A percentile compares a stretch with the other conserved stretches of the same genome.
Evolutionary conservation across 1,140 invertebrate genomes (phyloP).

Genomic region (Drosophila kepulauana): DNA sequence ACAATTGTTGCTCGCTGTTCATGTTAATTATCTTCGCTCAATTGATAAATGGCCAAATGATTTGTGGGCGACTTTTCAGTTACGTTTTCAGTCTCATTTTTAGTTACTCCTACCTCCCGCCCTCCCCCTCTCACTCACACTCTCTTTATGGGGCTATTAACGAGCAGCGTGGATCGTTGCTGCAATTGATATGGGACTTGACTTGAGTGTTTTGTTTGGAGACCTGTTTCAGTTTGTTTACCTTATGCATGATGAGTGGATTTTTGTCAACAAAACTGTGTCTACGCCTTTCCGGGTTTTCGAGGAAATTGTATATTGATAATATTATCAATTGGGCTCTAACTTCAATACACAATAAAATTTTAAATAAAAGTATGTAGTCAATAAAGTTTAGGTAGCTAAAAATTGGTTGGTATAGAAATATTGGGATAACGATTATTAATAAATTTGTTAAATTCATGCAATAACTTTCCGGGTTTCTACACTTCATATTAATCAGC

Average conservation of each 20-base stretch:
- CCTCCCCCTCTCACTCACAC: neutral
- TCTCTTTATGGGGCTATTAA: neutral
- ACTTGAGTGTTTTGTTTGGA: neutral
- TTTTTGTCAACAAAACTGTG: neutral
- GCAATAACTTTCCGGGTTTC: no score
- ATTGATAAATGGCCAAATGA: slow-evolving; percentile 45
- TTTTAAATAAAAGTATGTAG: no score
- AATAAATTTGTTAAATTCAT: no score
- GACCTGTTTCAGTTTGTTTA: slow-evolving; percentile 9
- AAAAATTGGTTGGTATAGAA: no score
- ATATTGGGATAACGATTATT: no score
- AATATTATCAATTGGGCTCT: no score
- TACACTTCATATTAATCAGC: no score
- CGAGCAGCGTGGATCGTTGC: neutral
- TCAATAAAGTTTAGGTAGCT: no score
- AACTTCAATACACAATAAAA: no score
- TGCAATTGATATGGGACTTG: slow-evolving; percentile 17
- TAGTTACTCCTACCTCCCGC: neutral
- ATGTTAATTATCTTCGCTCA: slow-evolving; percentile 55
- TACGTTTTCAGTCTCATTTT: neutral
- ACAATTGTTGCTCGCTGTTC: slow-evolving; percentile 20
- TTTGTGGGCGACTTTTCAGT: slow-evolving; percentile 5
- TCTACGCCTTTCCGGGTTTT: no score
- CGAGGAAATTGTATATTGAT: no score
- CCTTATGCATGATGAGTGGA: slow-evolving; percentile 3